These are phyloP conservation scores for Trichogramma dendrolimi DNA, from an alignment of 2,888 invertebrate genomes.

Conservation along the genomic window DNA sequence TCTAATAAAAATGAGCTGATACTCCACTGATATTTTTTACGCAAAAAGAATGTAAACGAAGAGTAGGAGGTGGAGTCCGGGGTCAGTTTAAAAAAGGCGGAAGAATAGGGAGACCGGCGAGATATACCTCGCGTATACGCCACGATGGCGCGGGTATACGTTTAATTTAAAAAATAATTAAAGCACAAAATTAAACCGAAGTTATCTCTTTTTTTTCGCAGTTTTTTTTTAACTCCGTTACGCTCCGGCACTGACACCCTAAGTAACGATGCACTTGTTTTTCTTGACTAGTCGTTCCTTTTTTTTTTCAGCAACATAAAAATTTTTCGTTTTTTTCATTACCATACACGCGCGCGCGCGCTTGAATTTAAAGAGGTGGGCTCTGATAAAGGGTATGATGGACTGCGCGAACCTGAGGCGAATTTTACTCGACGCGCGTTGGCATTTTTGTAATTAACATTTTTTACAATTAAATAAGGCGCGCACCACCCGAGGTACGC, in stretches of 20 bases:
- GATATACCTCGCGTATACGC: too few species aligned
- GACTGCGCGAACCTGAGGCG: too few species aligned
- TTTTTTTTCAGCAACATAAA: too few species aligned
- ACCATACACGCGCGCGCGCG: background rate
- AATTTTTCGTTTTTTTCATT: too few species aligned
- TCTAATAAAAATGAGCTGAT: too few species aligned
- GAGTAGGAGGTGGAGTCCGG: slow-evolving; percentile 3
- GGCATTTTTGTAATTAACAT: too few species aligned
- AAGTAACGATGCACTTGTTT: background rate
- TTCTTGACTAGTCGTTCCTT: background rate
- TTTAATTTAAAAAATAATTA: slow-evolving; percentile 51
- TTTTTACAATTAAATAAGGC: too few species aligned
- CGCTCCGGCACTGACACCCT: background rate
- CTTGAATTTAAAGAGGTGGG: slow-evolving; percentile 3
- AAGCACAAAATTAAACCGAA: slow-evolving; percentile 46
- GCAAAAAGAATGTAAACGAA: background rate
- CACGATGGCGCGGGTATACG: slow-evolving; percentile 14
- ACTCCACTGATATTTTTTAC: too few species aligned
- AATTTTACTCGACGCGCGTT: too few species aligned
- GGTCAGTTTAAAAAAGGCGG: background rate
- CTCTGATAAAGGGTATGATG: too few species aligned
- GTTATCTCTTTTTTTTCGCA: slow-evolving; percentile 18
- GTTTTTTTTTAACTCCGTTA: slow-evolving; percentile 12
- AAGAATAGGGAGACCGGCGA: slow-evolving; percentile 4
- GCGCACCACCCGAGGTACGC: too few species aligned